phyloP scores from a whole-genome alignment of 2,797 vertebrate species.

The Leuciscus waleckii region DNA sequence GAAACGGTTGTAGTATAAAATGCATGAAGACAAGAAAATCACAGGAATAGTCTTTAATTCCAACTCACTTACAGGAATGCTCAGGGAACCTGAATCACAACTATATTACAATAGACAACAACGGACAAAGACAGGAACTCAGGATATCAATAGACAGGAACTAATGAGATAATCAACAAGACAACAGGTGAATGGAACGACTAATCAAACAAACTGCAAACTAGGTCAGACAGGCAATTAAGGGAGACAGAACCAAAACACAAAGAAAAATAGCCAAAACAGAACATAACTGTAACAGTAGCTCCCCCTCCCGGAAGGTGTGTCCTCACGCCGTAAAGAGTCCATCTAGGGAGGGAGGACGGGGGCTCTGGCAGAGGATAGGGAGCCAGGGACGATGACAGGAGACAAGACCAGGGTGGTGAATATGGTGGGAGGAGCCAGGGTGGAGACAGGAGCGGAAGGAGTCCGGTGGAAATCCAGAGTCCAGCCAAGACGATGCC shows the following conservation, averaged over 20 bases:
- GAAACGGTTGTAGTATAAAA: neutral
- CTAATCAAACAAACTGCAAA: neutral
- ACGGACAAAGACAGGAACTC: neutral
- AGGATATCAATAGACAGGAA: neutral
- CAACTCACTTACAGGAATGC: neutral
- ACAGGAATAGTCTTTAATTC: neutral
- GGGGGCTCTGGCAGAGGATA: neutral
- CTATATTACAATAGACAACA: neutral
- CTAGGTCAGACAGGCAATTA: neutral
- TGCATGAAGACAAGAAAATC: neutral
- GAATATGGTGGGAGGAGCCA: neutral
- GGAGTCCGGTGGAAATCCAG: neutral
- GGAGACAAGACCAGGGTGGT: neutral
- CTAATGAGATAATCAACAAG: neutral
- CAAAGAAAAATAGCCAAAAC: neutral
- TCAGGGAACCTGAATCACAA: neutral
- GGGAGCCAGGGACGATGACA: neutral
- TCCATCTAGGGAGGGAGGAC: too few species aligned
- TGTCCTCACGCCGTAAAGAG: neutral
- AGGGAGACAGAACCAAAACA: neutral
- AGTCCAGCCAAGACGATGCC: neutral
- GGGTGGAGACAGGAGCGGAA: neutral
- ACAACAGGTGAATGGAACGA: neutral
- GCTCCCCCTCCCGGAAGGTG: neutral
- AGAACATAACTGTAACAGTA: neutral